These are phyloP conservation scores for Palythoa grandiflora DNA, from an alignment of 92 coral and sea anemone genomes.

Conservation along the genomic window DNA sequence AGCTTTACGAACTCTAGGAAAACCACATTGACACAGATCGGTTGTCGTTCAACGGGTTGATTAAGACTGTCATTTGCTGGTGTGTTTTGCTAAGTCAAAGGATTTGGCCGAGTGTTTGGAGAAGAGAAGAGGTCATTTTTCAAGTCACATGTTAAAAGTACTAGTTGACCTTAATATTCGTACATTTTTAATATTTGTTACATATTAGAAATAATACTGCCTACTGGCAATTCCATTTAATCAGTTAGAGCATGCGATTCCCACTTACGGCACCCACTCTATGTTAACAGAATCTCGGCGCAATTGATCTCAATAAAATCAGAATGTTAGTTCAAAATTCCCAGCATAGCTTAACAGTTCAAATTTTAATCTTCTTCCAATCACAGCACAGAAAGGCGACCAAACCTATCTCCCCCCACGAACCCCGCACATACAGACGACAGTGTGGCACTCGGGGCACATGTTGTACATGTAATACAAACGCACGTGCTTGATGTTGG, in stretches of 20 bases:
- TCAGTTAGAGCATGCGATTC: background rate
- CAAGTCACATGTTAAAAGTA: no score
- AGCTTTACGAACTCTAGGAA: no score
- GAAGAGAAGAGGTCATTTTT: no score
- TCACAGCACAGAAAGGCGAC: background rate
- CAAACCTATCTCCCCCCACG: background rate
- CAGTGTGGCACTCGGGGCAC: background rate
- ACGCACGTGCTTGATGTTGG: background rate
- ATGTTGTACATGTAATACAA: background rate
- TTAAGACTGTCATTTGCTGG: no score
- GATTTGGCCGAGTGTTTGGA: no score
- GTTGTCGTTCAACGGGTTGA: no score
- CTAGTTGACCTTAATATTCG: background rate
- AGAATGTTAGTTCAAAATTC: background rate
- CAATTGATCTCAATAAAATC: background rate
- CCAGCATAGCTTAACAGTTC: constrained; percentile 10
- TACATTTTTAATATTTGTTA: background rate
- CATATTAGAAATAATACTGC: background rate
- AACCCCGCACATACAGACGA: background rate
- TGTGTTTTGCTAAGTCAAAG: no score
- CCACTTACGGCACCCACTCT: background rate
- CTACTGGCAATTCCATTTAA: background rate
- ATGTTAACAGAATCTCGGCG: background rate
- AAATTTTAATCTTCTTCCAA: background rate
- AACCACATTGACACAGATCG: no score